Percentiles rank a stretch among this genome's conserved stretches.
Evolutionary conservation across 2,797 vertebrate genomes (phyloP).

Genomic region (Gouania willdenowi): DNA sequence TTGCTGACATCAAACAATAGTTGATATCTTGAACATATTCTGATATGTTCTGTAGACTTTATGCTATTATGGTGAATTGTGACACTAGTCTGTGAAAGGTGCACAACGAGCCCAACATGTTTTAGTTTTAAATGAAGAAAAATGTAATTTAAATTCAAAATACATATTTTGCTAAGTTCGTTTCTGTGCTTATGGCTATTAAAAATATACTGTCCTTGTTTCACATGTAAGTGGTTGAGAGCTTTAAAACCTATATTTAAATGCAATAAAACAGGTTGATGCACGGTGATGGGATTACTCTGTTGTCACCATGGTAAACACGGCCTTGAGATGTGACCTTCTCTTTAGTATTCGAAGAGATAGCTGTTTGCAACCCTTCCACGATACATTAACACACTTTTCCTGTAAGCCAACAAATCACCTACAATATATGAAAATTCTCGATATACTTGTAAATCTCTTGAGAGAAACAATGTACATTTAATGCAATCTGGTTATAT

Average conservation of each 20-base stretch:
- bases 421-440: no score
- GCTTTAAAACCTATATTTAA: constrained; percentile 52
- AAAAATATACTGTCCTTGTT: no score
- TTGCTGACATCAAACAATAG: constrained; percentile 7
- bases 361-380: background rate
- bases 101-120: background rate
- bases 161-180: no score
- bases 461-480: no score
- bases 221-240: constrained; percentile 52
- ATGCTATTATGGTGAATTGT: background rate
- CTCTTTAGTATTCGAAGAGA: constrained; percentile 26
- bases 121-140: background rate
- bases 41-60: background rate
- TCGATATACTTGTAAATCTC: no score
- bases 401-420: background rate
- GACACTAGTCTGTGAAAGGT: background rate
- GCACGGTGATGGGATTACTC: constrained; percentile 66
- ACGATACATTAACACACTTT: background rate
- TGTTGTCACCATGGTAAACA: constrained; percentile 57
- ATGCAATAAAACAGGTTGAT: constrained; percentile 59
- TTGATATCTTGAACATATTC: background rate
- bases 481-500: no score
- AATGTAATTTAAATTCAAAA: no score
- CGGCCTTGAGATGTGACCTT: constrained; percentile 53
- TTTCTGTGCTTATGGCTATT: no score